These are phyloP conservation scores for Ruditapes philippinarum DNA, from an alignment of 1,140 invertebrate genomes.

Conservation along the genomic window DNA sequence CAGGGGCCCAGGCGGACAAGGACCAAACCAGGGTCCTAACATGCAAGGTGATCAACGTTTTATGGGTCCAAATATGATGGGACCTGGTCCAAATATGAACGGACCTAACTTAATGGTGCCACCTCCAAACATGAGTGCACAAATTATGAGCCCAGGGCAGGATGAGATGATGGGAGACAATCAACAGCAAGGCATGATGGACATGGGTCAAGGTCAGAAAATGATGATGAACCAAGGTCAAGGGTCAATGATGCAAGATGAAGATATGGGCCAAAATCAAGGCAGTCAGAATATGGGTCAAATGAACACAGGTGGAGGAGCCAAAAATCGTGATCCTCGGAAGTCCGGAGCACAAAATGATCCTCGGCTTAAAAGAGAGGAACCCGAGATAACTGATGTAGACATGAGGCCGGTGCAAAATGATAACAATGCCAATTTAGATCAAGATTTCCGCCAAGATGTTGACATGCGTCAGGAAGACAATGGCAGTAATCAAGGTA, in stretches of 20 bases:
- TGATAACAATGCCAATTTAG: neutral
- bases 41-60: constrained; percentile 3
- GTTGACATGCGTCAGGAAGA: constrained; percentile 41
- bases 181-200: constrained; percentile 27
- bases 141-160: constrained; percentile 49
- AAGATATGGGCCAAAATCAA: neutral
- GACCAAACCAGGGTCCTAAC: neutral
- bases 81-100: constrained; percentile 2
- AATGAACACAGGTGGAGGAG: neutral
- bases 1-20: neutral
- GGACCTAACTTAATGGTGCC: constrained; percentile 40
- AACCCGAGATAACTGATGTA: constrained; percentile 8
- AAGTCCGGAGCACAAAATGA: constrained; percentile 37
- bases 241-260: neutral
- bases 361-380: constrained; percentile 23
- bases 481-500: constrained; percentile 27
- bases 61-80: constrained; percentile 57
- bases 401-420: constrained; percentile 25
- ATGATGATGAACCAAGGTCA: constrained; percentile 1
- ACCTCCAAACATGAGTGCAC: constrained; percentile 23
- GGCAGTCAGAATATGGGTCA: constrained; percentile 3
- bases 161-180: constrained; percentile 3
- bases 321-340: neutral
- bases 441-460: constrained; percentile 50
- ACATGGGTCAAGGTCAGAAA: neutral